Percentiles rank a stretch among this genome's conserved stretches.
Conservation (phyloP, 2,888 invertebrate species). For the Hipparchia sbordonii region DNA sequence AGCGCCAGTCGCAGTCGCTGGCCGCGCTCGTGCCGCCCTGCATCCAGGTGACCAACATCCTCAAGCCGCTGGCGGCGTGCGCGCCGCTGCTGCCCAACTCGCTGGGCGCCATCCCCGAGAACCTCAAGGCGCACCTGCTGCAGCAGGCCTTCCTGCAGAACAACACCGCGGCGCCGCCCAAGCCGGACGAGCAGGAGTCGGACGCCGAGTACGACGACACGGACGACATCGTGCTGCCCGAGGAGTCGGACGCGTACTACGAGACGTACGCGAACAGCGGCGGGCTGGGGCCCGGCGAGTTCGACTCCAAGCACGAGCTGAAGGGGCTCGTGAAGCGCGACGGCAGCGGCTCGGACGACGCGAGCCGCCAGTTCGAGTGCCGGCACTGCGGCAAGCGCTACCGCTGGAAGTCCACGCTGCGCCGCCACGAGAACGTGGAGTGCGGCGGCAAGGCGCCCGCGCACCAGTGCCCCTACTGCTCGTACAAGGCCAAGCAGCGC, state of each 20-base stretch:
- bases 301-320: conserved; percentile 62
- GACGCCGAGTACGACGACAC: conserved; percentile 78
- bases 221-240: conserved; percentile 78
- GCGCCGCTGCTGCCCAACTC: conserved; percentile 48
- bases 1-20: conserved; percentile 56
- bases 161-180: conserved; percentile 60
- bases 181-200: conserved; percentile 78
- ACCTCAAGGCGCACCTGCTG: conserved; percentile 64
- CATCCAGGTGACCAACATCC: conserved; percentile 56
- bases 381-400: conserved; percentile 93
- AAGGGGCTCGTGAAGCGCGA: conserved; percentile 61
- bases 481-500: conserved; percentile 90
- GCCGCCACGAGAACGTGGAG: conserved; percentile 92
- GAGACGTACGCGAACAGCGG: conserved; percentile 45
- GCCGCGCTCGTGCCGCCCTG: conserved; percentile 57
- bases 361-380: conserved; percentile 87
- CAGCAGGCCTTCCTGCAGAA: conserved; percentile 71
- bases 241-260: conserved; percentile 65
- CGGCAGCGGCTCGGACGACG: conserved; percentile 73
- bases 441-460: conserved; percentile 92
- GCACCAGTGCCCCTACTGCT: conserved; percentile 91
- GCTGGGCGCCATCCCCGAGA: conserved; percentile 10
- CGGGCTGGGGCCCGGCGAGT: conserved; percentile 16
- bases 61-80: conserved; percentile 42
- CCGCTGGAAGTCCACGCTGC: conserved; percentile 92